These are phyloP conservation scores for Leptonema lineaticorne DNA, from an alignment of 1,140 invertebrate genomes.

Conservation along the genomic window DNA sequence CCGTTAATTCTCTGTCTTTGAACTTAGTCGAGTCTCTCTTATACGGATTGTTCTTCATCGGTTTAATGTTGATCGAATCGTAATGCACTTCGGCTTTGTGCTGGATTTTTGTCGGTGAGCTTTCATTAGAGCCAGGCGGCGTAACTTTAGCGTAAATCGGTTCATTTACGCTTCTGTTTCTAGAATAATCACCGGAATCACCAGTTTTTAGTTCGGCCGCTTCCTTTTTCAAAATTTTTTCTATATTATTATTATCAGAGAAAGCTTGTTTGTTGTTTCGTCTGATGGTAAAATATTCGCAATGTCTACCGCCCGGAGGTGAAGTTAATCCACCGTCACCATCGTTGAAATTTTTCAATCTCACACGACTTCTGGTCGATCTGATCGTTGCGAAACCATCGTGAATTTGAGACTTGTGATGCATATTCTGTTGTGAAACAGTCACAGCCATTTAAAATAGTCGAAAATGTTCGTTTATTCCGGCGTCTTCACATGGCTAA, in stretches of 20 bases:
- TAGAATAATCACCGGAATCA: constrained; percentile 42
- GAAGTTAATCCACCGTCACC: not conserved
- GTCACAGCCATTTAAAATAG: constrained; percentile 33
- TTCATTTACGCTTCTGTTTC: constrained; percentile 46
- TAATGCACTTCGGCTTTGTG: constrained; percentile 51
- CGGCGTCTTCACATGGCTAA: not conserved
- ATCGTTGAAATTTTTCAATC: constrained; percentile 47
- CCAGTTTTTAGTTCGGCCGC: constrained; percentile 35
- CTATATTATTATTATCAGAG: constrained; percentile 51
- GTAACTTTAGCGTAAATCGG: constrained; percentile 56
- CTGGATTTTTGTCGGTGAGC: constrained; percentile 48
- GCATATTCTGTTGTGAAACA: constrained; percentile 46
- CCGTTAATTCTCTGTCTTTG: constrained; percentile 32
- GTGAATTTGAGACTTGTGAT: constrained; percentile 65
- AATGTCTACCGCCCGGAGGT: constrained; percentile 48
- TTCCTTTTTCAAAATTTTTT: constrained; percentile 33
- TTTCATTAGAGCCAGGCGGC: constrained; percentile 48
- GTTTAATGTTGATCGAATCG: constrained; percentile 56
- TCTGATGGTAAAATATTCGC: constrained; percentile 56
- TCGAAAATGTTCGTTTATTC: not conserved
- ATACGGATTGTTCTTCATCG: constrained; percentile 37
- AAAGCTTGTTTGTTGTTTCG: constrained; percentile 52
- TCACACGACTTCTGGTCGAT: constrained; percentile 58
- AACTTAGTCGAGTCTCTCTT: constrained; percentile 33
- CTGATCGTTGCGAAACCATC: constrained; percentile 82